phyloP scores from a whole-genome alignment of 1,140 invertebrate species.

The Pristionchus pacificus region DNA sequence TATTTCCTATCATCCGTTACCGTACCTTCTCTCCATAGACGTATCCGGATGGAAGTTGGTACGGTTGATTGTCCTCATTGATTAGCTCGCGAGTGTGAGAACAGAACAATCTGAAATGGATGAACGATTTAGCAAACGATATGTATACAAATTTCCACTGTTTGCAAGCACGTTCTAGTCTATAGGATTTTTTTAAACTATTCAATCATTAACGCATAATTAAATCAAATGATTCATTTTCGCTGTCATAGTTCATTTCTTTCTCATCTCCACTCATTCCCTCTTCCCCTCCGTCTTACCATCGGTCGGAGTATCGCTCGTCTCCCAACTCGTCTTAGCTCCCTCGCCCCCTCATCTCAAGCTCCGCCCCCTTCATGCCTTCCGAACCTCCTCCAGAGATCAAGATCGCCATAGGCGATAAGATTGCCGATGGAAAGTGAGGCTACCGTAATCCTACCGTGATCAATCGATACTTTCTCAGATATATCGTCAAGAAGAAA shows the following conservation, averaged over 20 bases:
- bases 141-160: no score
- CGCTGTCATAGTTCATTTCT: no score
- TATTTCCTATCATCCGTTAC: no score
- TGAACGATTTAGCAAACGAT: no score
- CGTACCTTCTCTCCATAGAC: not conserved
- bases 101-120: not conserved
- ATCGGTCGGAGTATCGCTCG: no score
- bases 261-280: not conserved
- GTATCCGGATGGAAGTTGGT: not conserved
- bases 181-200: not conserved
- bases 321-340: no score
- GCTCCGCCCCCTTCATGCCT: not conserved
- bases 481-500: conserved; percentile 40
- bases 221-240: no score
- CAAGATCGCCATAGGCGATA: conserved; percentile 34
- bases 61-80: not conserved
- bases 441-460: no score
- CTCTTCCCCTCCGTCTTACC: not conserved
- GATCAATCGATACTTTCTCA: not conserved
- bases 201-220: no score
- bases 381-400: conserved; percentile 9
- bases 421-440: conserved; percentile 23
- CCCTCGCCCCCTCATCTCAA: not conserved
- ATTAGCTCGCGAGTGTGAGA: not conserved
- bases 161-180: not conserved